Percentiles rank a stretch among this genome's conserved stretches.
Conservation (phyloP, 2,797 vertebrate species). For the Pteropus rufus region DNA sequence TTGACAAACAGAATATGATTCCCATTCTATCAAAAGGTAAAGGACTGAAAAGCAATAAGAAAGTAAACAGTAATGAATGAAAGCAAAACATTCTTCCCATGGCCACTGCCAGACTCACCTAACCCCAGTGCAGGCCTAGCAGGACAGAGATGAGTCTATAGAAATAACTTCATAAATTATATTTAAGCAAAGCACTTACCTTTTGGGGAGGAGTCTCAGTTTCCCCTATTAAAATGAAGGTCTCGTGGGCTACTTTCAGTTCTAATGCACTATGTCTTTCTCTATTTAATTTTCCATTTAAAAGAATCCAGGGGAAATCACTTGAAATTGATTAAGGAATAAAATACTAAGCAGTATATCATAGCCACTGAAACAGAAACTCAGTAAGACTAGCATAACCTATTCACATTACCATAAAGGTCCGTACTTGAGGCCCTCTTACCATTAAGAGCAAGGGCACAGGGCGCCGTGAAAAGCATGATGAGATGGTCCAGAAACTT, state of each 20-base stretch:
- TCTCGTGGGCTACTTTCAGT: neutral
- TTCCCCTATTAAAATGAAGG: neutral
- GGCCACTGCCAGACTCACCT: neutral
- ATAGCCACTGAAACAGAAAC: neutral
- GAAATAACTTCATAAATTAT: neutral
- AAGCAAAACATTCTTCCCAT: neutral
- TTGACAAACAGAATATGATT: conserved; percentile 5
- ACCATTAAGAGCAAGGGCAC: neutral
- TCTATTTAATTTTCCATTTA: neutral
- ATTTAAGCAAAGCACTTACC: conserved; percentile 9
- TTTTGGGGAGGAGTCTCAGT: neutral
- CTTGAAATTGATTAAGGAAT: neutral
- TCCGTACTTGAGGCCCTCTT: neutral
- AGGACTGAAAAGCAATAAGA: neutral
- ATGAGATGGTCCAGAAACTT: neutral
- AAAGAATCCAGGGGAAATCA: conserved; percentile 1
- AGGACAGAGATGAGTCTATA: neutral
- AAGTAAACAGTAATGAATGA: conserved; percentile 1
- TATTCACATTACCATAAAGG: neutral
- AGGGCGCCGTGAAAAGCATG: neutral
- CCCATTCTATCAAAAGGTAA: neutral
- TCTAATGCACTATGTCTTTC: neutral
- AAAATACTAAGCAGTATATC: neutral
- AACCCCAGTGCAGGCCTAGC: neutral
- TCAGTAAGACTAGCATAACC: neutral